Evolutionary conservation across 2,888 invertebrate species (phyloP), one percentile per base, ranked within the genome.

Genomic region (Eupeodes latifasciatus): DNA sequence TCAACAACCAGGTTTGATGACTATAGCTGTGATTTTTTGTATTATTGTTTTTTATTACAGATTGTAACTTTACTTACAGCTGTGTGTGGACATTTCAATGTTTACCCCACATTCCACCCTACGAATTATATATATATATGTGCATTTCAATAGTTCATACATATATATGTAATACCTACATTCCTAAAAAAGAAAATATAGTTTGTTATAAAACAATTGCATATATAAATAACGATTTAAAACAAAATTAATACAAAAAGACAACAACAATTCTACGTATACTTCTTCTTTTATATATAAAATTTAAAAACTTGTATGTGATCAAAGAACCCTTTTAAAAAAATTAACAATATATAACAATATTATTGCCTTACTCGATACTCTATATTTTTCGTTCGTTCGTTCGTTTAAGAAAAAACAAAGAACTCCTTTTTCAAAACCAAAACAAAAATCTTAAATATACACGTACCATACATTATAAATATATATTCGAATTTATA

Each of bases 1-100:
- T 51, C 57, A 51, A 19, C 49, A 67, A 88, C 19, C 88, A 88
- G 88, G 88, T 88, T 88, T 88, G 88, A 81, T 85, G 77, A 81
- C 77, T 84, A 77, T 83, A 83, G 83, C 62, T 84, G 69, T 81
- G 74, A 77, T 55, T 88, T 71, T 85, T 81, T 72, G 79, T 85
- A 72, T 85, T 88, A 84, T 88, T 66, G 66, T 66, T 66, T 66
- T 66, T 85, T 86, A 7, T 40, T 88, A 27, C 88, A 88, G 88
- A 88, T 85, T 27, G 27, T 14, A 44, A 27, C 27, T 10, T 44
- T 76, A 53, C 76, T 66, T 79, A 47, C 76, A 66, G 72, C 72
- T 80, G 59, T 59, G 85, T 85, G 74, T 85, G 78, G 75, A 81
- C 78, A 88, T 88, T 78, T 85, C 27, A 88, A 85, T 81, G 84